A percentile compares a stretch with the other conserved stretches of the same genome.
These are phyloP conservation scores for Lonchura striata DNA, from an alignment of 2,113 vertebrate genomes.

Conservation along the genomic window DNA sequence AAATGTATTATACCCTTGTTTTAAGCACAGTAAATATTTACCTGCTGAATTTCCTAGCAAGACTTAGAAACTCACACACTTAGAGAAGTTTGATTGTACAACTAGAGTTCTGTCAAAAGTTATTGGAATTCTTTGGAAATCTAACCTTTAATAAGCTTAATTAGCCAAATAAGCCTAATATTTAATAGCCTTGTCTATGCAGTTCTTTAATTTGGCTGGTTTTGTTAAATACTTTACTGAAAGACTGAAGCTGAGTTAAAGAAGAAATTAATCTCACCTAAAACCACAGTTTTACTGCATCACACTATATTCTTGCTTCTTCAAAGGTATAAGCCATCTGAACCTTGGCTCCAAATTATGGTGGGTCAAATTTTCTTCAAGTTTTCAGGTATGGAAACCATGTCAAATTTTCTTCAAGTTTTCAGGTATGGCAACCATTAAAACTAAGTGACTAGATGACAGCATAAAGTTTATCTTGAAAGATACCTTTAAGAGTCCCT, in stretches of 20 bases:
- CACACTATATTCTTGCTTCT: not conserved
- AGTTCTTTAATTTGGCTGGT: not conserved
- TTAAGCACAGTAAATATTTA: conserved; percentile 44
- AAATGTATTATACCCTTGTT: conserved; percentile 50
- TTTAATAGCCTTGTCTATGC: not conserved
- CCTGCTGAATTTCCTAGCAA: conserved; percentile 29
- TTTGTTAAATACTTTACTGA: not conserved
- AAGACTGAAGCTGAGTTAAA: not conserved
- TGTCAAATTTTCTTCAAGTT: not conserved
- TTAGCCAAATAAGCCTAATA: not conserved
- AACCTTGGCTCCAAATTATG: not conserved
- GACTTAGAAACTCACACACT: not conserved
- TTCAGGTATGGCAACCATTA: not conserved
- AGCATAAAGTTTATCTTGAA: not conserved
- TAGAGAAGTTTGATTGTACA: not conserved
- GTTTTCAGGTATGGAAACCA: not conserved
- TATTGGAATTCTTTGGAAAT: not conserved
- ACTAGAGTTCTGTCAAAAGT: not conserved
- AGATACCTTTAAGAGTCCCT: not conserved
- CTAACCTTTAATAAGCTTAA: not conserved
- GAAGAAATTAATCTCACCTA: not conserved
- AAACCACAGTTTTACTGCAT: not conserved
- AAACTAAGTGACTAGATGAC: not conserved
- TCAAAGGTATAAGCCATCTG: not conserved
- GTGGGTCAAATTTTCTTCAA: not conserved